A percentile compares a stretch with the other conserved stretches of the same genome.
phyloP scores from a whole-genome alignment of 2,888 invertebrate species.

The Xestia c-nigrum region DNA sequence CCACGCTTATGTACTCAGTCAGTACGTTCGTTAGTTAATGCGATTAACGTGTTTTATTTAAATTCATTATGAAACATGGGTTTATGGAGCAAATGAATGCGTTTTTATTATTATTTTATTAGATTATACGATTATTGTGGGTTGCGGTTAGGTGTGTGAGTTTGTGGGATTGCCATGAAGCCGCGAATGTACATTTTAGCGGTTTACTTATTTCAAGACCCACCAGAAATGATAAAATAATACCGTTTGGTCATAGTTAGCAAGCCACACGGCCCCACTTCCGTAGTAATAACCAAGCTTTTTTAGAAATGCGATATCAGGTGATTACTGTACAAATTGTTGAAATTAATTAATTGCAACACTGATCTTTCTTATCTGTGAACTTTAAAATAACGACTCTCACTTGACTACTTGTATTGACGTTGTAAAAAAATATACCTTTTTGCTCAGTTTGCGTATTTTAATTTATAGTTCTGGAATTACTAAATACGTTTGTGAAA shows the following conservation, averaged over 20 bases:
- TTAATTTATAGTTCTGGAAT: too few relatives aligned
- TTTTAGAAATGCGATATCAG: too few relatives aligned
- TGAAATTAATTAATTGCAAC: too few relatives aligned
- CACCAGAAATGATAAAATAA: neutral
- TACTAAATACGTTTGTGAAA: too few relatives aligned
- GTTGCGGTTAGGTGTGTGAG: neutral
- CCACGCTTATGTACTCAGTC: conserved; percentile 8
- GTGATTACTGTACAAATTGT: too few relatives aligned
- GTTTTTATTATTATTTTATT: conserved; percentile 19
- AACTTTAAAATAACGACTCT: too few relatives aligned
- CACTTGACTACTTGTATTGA: too few relatives aligned
- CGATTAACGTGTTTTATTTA: conserved; percentile 28
- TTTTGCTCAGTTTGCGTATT: too few relatives aligned
- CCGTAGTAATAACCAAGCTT: too few relatives aligned
- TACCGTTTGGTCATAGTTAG: neutral
- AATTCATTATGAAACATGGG: conserved; percentile 24
- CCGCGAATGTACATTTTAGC: neutral
- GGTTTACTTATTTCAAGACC: neutral
- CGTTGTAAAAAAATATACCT: too few relatives aligned
- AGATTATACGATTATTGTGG: conserved; percentile 1
- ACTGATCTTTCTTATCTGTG: too few relatives aligned
- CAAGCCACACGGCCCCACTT: too few relatives aligned
- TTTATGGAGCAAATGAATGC: conserved; percentile 16
- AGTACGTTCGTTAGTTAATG: conserved; percentile 34
- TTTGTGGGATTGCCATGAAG: conserved; percentile 14